Conservation (phyloP, 2,113 vertebrate species). For the Naja naja region DNA sequence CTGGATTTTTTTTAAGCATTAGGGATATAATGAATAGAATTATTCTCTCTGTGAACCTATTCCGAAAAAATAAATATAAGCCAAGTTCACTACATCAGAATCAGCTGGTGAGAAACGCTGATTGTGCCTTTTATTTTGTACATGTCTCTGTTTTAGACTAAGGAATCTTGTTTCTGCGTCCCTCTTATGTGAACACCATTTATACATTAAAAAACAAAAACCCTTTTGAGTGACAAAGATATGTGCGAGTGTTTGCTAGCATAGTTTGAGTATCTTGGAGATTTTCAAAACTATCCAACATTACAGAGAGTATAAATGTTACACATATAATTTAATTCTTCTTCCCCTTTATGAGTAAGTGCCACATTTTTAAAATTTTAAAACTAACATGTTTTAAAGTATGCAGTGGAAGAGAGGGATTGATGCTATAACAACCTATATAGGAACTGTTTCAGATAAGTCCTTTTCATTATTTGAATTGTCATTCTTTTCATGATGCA, state of each 20-base stretch:
- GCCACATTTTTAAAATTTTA: neutral
- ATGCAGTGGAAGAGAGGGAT: slow-evolving; percentile 10
- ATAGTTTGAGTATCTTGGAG: neutral
- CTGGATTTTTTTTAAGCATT: slow-evolving; percentile 49
- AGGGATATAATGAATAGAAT: slow-evolving; percentile 31
- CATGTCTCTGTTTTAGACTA: slow-evolving; percentile 37
- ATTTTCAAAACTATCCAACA: neutral
- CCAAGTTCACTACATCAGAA: slow-evolving; percentile 47
- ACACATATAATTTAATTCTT: slow-evolving; percentile 1
- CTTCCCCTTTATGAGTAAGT: slow-evolving; percentile 29
- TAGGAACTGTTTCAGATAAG: slow-evolving; percentile 31
- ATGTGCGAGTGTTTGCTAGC: fast-evolving
- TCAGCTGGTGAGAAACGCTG: slow-evolving; percentile 25
- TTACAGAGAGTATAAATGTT: neutral
- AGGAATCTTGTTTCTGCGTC: neutral
- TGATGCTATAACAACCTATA: slow-evolving; percentile 32
- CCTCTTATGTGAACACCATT: fast-evolving
- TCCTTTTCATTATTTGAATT: slow-evolving; percentile 30
- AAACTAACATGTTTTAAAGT: neutral
- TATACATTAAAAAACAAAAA: neutral
- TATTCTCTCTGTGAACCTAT: neutral
- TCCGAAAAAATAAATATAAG: neutral
- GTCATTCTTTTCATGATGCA: slow-evolving; percentile 38
- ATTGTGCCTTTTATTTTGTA: slow-evolving; percentile 18
- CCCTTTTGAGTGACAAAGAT: fast-evolving